Base-by-base conservation (phyloP, 2,797 vertebrate species). In the Schizopygopsis pylzovi region DNA sequence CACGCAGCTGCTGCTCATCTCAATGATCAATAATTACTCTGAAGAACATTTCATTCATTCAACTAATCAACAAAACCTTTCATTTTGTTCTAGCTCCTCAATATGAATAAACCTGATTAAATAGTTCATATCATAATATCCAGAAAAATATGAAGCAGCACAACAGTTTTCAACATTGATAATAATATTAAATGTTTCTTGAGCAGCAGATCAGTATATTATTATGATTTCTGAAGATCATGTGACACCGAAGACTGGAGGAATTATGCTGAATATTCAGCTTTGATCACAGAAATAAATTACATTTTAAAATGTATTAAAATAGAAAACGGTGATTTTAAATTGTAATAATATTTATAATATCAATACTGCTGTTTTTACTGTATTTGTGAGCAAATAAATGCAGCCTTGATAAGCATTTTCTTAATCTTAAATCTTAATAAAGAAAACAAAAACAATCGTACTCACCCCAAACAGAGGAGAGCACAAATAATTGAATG, bases 81-180 rank as follows among this genome's bases (percentile, higher is more conserved):
- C 6, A 5, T 11, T 77, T 25, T 8, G 37, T 13, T 77, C 7
- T 16, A n/a, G 12, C 52, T 25, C 20, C 39, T 79, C 15, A 41
- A 43, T 28, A 45, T 63, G 45, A 28, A 45, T 47, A 65, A 47
- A 47, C 59, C 49, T 76, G 49, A 76, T 76, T 76, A 56, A 54
- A 77, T 15, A 33, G 22, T 2, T 76, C 0, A 75, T 37, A 54
- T 4, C 28, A 10, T 18, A 2, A 37, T 61, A 16, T 78, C 11
- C 73, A 13, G 18, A 39, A 37, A 76, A 77, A 77, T 56, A 54
- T 39, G 0, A 54, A 22, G 28, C 72, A 37, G 47, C 33, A 77
- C 16, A 77, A 13, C 13, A 15, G 6, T 11, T 78, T 43, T 61
- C 54, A 39, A 8, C 10, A 2, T 10, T n/a, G 2, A 77, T 39